Evolutionary conservation across 2,797 vertebrate genomes (phyloP).

Genomic region (Babyrousa celebensis): DNA sequence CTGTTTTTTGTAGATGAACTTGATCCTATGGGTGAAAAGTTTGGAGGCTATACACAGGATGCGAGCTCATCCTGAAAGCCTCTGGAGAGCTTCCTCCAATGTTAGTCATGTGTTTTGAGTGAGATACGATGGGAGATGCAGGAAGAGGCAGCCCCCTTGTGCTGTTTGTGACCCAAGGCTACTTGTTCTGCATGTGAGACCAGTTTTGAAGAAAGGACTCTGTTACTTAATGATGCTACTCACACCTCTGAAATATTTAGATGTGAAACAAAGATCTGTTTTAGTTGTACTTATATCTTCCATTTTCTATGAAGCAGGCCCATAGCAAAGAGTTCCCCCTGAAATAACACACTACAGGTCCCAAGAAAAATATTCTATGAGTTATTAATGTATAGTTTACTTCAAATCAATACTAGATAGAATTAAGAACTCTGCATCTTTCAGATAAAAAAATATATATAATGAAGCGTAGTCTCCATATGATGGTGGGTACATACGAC

Average conservation of each 20-base stretch:
- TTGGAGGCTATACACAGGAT: neutral
- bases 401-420: neutral
- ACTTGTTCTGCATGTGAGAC: neutral
- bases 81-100: neutral
- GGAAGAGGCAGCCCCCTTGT: neutral
- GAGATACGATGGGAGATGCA: neutral
- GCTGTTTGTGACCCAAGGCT: neutral
- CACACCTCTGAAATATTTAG: neutral
- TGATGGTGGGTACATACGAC: neutral
- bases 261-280: neutral
- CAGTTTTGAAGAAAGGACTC: neutral
- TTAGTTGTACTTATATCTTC: neutral
- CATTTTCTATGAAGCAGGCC: conserved; percentile 27
- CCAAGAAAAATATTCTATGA: neutral
- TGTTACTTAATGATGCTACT: neutral
- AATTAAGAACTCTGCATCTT: neutral
- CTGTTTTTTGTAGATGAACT: neutral
- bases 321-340: neutral
- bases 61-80: neutral
- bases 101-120: neutral
- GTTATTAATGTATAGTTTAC: conserved; percentile 10
- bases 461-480: neutral
- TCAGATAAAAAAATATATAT: neutral
- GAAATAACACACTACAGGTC: neutral
- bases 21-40: neutral